Percentiles rank a stretch among this genome's conserved stretches.
Conservation (phyloP, 2,113 vertebrate species). For the Melierax canorus region DNA sequence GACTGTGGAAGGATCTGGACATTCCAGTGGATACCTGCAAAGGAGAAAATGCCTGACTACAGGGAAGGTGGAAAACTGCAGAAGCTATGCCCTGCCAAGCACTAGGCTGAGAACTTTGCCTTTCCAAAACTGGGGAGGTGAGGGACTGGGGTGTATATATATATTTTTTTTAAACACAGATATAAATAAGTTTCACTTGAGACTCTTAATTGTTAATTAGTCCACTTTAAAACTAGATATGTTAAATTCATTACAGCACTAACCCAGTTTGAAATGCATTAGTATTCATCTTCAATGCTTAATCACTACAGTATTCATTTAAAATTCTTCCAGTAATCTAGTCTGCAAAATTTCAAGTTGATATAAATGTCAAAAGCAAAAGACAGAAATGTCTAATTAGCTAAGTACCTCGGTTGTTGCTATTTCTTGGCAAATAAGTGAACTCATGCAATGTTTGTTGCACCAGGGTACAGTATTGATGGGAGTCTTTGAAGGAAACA, state of each 20-base stretch:
- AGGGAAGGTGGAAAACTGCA: not conserved
- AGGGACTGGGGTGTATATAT: no score
- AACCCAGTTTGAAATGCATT: slow-evolving; percentile 35
- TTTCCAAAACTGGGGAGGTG: not conserved
- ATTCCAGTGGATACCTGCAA: no score
- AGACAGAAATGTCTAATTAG: slow-evolving; percentile 63
- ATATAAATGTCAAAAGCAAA: slow-evolving; percentile 72
- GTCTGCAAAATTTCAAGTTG: slow-evolving; percentile 58
- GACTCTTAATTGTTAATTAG: slow-evolving; percentile 48
- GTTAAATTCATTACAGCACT: not conserved
- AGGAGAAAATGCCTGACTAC: not conserved
- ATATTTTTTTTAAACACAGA: not conserved
- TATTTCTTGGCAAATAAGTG: slow-evolving; percentile 31
- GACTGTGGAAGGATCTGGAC: not conserved
- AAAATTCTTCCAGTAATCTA: slow-evolving; percentile 57
- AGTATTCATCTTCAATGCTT: slow-evolving; percentile 52
- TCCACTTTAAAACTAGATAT: slow-evolving; percentile 30
- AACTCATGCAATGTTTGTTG: not conserved
- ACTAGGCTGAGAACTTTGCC: not conserved
- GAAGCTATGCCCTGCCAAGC: not conserved
- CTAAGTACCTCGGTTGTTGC: slow-evolving; percentile 18
- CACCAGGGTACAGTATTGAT: not conserved
- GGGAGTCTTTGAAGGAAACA: not conserved
- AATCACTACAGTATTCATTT: slow-evolving; percentile 58
- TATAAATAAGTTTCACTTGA: slow-evolving; percentile 31